Base-by-base conservation (phyloP, 2,888 invertebrate genomes). In the Stenodera caucasica region DNA sequence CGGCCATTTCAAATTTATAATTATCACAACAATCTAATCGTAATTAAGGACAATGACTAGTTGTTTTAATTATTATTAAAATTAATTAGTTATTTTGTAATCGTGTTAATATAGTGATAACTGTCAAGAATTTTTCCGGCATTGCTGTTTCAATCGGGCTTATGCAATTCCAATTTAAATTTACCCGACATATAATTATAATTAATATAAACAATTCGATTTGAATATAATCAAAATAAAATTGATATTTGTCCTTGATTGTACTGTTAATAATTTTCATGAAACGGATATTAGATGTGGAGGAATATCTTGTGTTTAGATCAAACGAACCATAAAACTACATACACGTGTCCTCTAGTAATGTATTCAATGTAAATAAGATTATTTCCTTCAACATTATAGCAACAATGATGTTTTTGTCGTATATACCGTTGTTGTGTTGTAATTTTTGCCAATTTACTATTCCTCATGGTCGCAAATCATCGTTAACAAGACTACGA, bases 401-500 rank as follows among this genome's bases (percentile, higher is more conserved):
- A 14, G 5, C 15, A 21, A 45, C 11, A 11, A 45, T 45, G 21
- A 21, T 57, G 45, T 57, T 53, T 40, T 57, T 8, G 33, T 21
- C 37, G 37, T 35, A 37, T n/a, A n/a, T n/a, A n/a, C 29, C 26
- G 57, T 23, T 57, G 29, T 21, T 53, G 57, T 45, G 45, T n/a
- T 14, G 50, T 56, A 50, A 57, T 53, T 57, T 57, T 57, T 26
- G 18, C 15, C 26, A 15, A 26, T 52, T 26, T 11, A 30, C 45
- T 49, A 21, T 53, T 21, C 53, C 1, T 1, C 11, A 45, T 21
- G 8, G 11, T 21, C 11, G 45, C 12, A 45, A 4, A 58, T 58
- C 58, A 58, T 58, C 35, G 6, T 33, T 40, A 58, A 58, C 58
- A 52, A 52, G 57, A 51, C 5, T 23, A 15, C 40, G 11, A 51